Evolutionary conservation across 2,888 invertebrate species (phyloP).

Genomic region (Drosophila nigritarsus): DNA sequence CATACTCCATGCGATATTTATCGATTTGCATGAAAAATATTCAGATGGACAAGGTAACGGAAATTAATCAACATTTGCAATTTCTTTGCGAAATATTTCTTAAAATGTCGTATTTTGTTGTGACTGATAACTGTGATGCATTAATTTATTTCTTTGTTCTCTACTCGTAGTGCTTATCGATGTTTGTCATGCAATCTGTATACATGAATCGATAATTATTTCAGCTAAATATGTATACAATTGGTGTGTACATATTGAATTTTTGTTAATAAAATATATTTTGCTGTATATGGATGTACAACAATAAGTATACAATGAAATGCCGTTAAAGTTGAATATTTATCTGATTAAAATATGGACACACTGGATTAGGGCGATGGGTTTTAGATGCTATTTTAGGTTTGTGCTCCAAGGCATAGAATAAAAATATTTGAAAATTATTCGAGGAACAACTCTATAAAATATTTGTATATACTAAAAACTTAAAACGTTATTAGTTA

Average conservation of each 20-base stretch:
- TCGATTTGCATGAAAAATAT: constrained; percentile 15
- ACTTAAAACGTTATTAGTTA: background rate
- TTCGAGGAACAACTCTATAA: background rate
- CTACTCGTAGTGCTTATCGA: background rate
- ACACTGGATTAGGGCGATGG: background rate
- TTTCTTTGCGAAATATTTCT: background rate
- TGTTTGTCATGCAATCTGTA: constrained; percentile 3
- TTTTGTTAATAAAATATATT: background rate
- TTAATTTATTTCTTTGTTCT: background rate
- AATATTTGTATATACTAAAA: background rate
- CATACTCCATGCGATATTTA: constrained; percentile 26
- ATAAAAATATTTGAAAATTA: background rate
- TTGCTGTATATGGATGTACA: background rate
- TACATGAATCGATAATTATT: constrained; percentile 1
- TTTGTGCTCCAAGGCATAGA: background rate
- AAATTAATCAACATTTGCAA: background rate
- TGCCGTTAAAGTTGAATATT: background rate
- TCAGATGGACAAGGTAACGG: background rate
- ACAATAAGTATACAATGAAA: background rate
- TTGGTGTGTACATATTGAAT: constrained; percentile 1
- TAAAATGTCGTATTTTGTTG: background rate
- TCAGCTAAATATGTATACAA: background rate
- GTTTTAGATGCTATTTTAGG: background rate
- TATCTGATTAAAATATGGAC: background rate
- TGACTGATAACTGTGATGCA: background rate